These are phyloP conservation scores for Lasioglossum figueresi DNA, from an alignment of 2,888 invertebrate species.

Conservation along the genomic window DNA sequence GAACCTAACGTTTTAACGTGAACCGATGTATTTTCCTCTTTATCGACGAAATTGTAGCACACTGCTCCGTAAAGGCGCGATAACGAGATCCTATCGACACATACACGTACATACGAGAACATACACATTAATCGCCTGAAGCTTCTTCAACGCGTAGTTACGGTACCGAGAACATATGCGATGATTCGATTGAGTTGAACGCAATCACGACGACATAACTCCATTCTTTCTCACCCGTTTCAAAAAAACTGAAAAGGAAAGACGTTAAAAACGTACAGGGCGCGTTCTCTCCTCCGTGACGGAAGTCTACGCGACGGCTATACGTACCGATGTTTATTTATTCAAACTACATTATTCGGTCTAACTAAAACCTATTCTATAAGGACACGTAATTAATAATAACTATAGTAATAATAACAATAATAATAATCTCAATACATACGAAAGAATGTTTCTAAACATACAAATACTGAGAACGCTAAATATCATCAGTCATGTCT, in stretches of 20 bases:
- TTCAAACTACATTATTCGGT: conserved; percentile 67
- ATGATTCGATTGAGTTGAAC: conserved; percentile 42
- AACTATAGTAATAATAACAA: conserved; percentile 61
- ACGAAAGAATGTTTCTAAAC: conserved; percentile 69
- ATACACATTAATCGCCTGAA: conserved; percentile 42
- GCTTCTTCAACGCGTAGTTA: conserved; percentile 44
- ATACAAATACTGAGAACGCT: conserved; percentile 66
- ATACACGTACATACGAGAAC: not conserved
- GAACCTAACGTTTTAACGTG: conserved; percentile 24
- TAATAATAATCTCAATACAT: conserved; percentile 67
- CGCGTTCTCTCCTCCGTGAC: conserved; percentile 23
- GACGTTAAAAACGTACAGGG: conserved; percentile 18
- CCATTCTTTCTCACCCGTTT: conserved; percentile 38
- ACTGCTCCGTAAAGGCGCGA: conserved; percentile 49
- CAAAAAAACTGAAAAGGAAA: conserved; percentile 2
- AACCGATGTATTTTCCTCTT: conserved; percentile 34
- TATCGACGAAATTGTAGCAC: conserved; percentile 43
- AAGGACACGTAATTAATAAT: conserved; percentile 68
- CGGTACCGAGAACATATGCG: conserved; percentile 32
- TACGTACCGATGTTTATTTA: conserved; percentile 58
- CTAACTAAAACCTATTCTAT: conserved; percentile 69
- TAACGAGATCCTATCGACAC: conserved; percentile 36
- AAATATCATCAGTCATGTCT: conserved; percentile 72
- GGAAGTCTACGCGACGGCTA: conserved; percentile 42
- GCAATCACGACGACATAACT: conserved; percentile 28